Conservation (phyloP, 2,888 invertebrate genomes). For the Calliphora vomitoria region DNA sequence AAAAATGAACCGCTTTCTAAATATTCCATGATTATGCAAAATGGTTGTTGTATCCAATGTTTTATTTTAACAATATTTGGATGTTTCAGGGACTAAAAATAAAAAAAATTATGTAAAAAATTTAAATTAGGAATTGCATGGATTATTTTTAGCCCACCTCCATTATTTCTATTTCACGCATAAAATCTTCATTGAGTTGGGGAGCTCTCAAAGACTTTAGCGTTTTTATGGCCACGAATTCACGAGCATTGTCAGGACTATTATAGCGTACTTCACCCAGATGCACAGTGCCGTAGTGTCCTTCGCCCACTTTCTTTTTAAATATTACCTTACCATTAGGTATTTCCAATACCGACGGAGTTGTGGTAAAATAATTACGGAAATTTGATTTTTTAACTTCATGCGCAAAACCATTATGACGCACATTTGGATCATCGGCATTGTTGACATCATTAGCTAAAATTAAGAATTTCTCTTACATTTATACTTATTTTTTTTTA, state of each 20-base stretch:
- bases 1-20: slow-evolving; percentile 93
- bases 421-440: slow-evolving; percentile 53
- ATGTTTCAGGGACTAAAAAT: slow-evolving; percentile 90
- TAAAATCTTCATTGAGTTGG: slow-evolving; percentile 89
- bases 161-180: slow-evolving; percentile 94
- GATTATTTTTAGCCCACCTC: slow-evolving; percentile 86
- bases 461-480: neutral
- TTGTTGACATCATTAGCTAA: slow-evolving; percentile 43
- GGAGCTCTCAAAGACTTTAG: slow-evolving; percentile 84
- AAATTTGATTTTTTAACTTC: slow-evolving; percentile 61
- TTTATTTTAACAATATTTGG: slow-evolving; percentile 95
- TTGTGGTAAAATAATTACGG: slow-evolving; percentile 76
- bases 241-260: slow-evolving; percentile 76
- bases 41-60: slow-evolving; percentile 91
- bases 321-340: slow-evolving; percentile 81
- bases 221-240: slow-evolving; percentile 89
- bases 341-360: slow-evolving; percentile 79
- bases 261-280: slow-evolving; percentile 86
- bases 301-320: slow-evolving; percentile 85
- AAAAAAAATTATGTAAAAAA: neutral
- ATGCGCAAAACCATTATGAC: slow-evolving; percentile 60
- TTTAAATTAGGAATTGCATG: too few relatives aligned
- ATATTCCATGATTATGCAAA: slow-evolving; percentile 95
- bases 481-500: slow-evolving; percentile 3
- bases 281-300: slow-evolving; percentile 94